These are phyloP conservation scores for Bilobella aurantiaca DNA, from an alignment of 1,140 invertebrate genomes.

Conservation along the genomic window DNA sequence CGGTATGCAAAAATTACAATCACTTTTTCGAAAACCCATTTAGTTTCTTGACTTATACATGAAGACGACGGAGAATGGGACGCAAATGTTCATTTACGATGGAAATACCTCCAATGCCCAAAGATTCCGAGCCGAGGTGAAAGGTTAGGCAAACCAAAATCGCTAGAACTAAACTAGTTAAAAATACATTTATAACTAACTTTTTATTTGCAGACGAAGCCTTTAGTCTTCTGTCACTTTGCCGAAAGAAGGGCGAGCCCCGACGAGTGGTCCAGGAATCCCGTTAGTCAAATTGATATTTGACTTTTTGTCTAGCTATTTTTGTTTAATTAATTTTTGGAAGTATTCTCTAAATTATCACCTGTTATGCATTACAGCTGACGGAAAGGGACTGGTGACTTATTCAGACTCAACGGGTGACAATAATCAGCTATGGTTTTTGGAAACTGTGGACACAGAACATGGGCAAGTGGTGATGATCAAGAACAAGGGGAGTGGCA, in stretches of 20 bases:
- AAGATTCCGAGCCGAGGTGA: slow-evolving; percentile 1
- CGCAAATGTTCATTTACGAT: neutral
- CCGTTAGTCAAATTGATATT: neutral
- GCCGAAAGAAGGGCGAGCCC: slow-evolving; percentile 3
- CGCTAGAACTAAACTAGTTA: neutral
- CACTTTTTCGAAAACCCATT: neutral
- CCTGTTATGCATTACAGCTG: neutral
- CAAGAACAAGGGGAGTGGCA: neutral
- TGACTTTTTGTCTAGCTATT: too few relatives aligned
- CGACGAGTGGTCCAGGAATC: neutral
- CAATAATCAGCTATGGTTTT: neutral
- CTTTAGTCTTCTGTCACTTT: neutral
- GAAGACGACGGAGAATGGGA: neutral
- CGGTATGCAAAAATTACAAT: neutral
- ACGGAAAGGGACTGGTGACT: slow-evolving; percentile 8
- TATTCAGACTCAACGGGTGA: neutral
- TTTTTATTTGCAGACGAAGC: neutral
- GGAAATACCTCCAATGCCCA: slow-evolving; percentile 11
- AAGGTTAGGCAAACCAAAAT: neutral
- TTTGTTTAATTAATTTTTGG: neutral
- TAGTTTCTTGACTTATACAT: slow-evolving; percentile 8
- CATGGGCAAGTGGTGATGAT: neutral
- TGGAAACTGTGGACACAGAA: neutral
- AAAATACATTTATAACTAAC: neutral
- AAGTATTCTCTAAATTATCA: neutral